These are phyloP conservation scores for Sclerurus mexicanus DNA, from an alignment of 2,113 vertebrate genomes.

Conservation along the genomic window DNA sequence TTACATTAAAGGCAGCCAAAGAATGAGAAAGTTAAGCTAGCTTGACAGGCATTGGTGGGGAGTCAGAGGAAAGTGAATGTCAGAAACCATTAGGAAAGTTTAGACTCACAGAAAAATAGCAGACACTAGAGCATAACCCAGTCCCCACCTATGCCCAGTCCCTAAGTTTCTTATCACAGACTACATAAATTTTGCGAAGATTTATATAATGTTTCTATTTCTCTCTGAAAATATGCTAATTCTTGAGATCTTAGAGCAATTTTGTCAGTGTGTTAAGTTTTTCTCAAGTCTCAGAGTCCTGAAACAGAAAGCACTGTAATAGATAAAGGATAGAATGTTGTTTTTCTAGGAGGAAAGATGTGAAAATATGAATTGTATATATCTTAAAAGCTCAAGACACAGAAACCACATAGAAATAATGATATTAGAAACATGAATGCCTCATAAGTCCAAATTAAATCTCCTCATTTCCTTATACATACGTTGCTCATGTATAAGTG, in stretches of 20 bases:
- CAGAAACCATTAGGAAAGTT: neutral
- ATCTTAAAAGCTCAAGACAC: neutral
- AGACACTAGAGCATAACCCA: neutral
- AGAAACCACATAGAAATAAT: neutral
- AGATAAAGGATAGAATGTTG: neutral
- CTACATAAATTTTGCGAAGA: neutral
- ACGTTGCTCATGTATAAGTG: rapidly evolving
- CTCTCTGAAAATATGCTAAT: neutral
- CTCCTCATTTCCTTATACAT: neutral
- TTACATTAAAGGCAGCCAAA: neutral
- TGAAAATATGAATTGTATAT: neutral
- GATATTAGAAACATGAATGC: neutral
- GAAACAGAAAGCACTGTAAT: neutral
- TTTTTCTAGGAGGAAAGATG: neutral
- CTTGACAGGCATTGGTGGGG: neutral
- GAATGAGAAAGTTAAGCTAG: neutral
- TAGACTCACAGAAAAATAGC: neutral
- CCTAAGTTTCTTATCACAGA: neutral
- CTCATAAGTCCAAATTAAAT: neutral
- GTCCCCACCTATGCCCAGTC: neutral
- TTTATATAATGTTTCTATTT: neutral
- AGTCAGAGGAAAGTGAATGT: neutral
- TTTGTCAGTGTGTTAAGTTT: neutral
- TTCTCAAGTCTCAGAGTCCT: neutral
- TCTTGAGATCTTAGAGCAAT: neutral